phyloP scores from a whole-genome alignment of 2,888 invertebrate genomes.

The Portevinia maculata region DNA sequence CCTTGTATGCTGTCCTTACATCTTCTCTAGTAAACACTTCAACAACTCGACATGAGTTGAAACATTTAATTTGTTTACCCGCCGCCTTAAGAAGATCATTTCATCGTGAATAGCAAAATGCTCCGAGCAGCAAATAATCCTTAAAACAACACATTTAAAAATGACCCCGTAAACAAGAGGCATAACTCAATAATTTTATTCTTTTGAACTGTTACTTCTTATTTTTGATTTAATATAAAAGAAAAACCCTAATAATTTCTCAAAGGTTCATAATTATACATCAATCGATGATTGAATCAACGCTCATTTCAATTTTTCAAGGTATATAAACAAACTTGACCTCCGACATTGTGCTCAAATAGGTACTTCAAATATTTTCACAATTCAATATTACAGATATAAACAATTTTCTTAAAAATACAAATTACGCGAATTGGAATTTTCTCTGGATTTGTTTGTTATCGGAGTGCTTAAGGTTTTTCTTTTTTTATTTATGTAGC shows the following conservation, averaged over 20 bases:
- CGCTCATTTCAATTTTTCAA: constrained; percentile 8
- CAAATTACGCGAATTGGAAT: background rate
- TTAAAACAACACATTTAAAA: too few relatives aligned
- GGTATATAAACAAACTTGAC: constrained; percentile 45
- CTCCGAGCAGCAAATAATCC: too few relatives aligned
- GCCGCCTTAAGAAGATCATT: too few relatives aligned
- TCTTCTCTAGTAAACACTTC: too few relatives aligned
- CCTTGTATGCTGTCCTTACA: too few relatives aligned
- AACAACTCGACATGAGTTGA: too few relatives aligned
- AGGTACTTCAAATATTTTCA: constrained; percentile 10
- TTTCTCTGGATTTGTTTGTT: background rate
- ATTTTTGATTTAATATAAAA: background rate
- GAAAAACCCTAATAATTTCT: background rate
- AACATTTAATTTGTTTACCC: too few relatives aligned
- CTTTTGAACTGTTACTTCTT: constrained; percentile 8
- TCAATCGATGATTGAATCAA: constrained; percentile 15
- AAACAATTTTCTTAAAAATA: background rate
- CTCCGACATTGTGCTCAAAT: constrained; percentile 33
- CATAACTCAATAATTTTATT: constrained; percentile 9
- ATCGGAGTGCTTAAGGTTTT: background rate
- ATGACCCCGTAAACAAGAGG: background rate
- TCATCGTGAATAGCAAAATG: too few relatives aligned
- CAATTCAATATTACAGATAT: constrained; percentile 20
- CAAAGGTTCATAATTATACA: background rate
- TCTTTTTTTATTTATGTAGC: background rate